Percentiles rank a stretch among this genome's conserved stretches.
Evolutionary conservation across 2,113 vertebrate genomes (phyloP).

Genomic region (Sylvilagus bachmani): DNA sequence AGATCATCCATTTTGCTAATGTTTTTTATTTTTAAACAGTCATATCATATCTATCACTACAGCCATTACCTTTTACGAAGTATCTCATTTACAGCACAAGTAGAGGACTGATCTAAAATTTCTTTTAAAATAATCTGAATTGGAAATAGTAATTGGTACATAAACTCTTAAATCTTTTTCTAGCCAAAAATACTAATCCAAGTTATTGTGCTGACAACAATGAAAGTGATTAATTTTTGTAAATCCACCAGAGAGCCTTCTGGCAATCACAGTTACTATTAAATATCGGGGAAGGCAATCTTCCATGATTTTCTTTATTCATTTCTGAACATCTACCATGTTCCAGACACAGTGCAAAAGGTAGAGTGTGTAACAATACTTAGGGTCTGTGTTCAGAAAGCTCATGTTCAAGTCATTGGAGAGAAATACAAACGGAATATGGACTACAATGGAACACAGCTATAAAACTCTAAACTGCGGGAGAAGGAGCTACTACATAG

Average conservation of each 20-base stretch:
- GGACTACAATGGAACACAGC: not conserved
- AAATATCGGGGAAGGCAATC: not conserved
- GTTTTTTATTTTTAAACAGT: conserved; percentile 30
- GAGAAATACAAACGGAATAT: not conserved
- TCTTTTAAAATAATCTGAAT: conserved; percentile 23
- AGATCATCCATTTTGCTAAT: not conserved
- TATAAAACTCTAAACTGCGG: not conserved
- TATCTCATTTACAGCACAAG: not conserved
- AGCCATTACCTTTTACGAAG: not conserved
- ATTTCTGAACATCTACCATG: not conserved
- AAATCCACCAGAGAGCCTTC: not conserved
- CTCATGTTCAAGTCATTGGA: not conserved
- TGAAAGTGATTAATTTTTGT: conserved; percentile 19
- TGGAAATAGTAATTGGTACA: not conserved
- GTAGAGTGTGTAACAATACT: not conserved
- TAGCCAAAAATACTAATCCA: not conserved
- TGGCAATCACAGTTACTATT: not conserved
- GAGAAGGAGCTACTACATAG: not conserved
- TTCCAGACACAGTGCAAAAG: not conserved
- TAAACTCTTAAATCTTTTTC: not conserved
- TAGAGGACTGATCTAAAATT: not conserved
- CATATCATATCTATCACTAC: not conserved
- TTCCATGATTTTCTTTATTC: not conserved
- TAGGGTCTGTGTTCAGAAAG: not conserved
- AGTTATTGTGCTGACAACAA: conserved; percentile 32